Base-by-base conservation (phyloP, 2,113 vertebrate genomes). In the Petrocephalus zakoni region DNA sequence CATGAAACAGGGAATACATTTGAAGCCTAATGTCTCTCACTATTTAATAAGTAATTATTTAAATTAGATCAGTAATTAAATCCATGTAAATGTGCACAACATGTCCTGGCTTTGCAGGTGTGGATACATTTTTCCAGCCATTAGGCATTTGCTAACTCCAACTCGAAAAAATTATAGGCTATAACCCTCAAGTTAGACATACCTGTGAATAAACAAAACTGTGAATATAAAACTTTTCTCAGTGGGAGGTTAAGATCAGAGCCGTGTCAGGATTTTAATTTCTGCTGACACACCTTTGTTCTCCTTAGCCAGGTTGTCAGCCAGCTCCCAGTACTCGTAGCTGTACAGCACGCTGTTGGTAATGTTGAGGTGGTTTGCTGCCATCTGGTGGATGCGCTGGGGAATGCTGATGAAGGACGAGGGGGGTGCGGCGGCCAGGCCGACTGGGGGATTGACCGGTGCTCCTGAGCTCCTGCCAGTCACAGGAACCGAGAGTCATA, bases 271-370 rank as follows among this genome's bases (percentile, higher is more conserved):
- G 13, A 21, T 51, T 15, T 49, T 87, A 5, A 22, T 10, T 29
- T 56, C 25, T 7, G 21, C 13, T 47, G 34, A 58, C 88, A 89
- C 89, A 99, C 98, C 98, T 97, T 96, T 96, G 91, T 98, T 99
- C 58, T 99, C 98, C 95, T 97, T 98, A 93, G 97, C 96, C 47
- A 99, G 95, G 93, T 96, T 98, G 94, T 99, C 98, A 3, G 98
- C 98, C 94, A 99, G 96, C 95, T 99, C 98, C 98, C 98, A 99
- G 94, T 99, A 99, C 93, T 99, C 98, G 1, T 99, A 99, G 93
- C 98, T 99, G 93, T 99, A 98, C 82, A 99, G 96, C 90, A 99
- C 98, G 94, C 97, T 97, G 94, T 99, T 99, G 93, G 98, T 99
- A 92, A 99, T 99, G 95, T 97, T 99, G 89, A 99, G 96, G 0